A percentile compares a stretch with the other conserved stretches of the same genome.
These are phyloP conservation scores for Zelostemma sp. DNA, from an alignment of 1,140 invertebrate genomes.

Conservation along the genomic window DNA sequence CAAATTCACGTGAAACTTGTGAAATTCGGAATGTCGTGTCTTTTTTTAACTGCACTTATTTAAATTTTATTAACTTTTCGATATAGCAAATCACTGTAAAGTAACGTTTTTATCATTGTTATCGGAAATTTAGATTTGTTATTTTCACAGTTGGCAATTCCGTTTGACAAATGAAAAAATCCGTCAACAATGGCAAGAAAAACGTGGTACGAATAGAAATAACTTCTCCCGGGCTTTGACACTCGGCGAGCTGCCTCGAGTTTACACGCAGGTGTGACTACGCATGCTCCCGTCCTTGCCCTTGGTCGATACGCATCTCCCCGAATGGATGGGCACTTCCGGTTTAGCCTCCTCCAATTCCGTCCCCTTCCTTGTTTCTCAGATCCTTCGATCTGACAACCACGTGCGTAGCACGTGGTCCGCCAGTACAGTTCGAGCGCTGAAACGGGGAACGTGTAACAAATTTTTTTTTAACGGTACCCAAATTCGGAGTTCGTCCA, in stretches of 20 bases:
- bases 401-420: conserved; percentile 62
- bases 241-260: conserved; percentile 32
- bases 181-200: too few relatives aligned
- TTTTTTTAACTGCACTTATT: too few relatives aligned
- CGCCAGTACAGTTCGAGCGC: conserved; percentile 34
- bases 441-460: conserved; percentile 40
- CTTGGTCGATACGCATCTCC: conserved; percentile 67
- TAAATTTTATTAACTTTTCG: too few relatives aligned
- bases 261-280: conserved; percentile 39
- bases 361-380: conserved; percentile 33
- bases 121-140: too few relatives aligned
- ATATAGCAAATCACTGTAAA: too few relatives aligned
- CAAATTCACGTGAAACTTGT: too few relatives aligned
- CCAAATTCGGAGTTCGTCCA: conserved; percentile 18
- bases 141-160: too few relatives aligned
- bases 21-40: too few relatives aligned
- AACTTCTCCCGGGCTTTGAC: conserved; percentile 17
- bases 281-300: conserved; percentile 67
- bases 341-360: conserved; percentile 35
- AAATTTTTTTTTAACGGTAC: conserved; percentile 17
- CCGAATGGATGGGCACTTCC: conserved; percentile 49
- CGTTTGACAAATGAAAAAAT: too few relatives aligned
- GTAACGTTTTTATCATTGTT: too few relatives aligned
- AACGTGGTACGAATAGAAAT: too few relatives aligned
- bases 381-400: conserved; percentile 33